These are phyloP conservation scores for Panurus biarmicus DNA, from an alignment of 2,113 vertebrate species.

Conservation along the genomic window DNA sequence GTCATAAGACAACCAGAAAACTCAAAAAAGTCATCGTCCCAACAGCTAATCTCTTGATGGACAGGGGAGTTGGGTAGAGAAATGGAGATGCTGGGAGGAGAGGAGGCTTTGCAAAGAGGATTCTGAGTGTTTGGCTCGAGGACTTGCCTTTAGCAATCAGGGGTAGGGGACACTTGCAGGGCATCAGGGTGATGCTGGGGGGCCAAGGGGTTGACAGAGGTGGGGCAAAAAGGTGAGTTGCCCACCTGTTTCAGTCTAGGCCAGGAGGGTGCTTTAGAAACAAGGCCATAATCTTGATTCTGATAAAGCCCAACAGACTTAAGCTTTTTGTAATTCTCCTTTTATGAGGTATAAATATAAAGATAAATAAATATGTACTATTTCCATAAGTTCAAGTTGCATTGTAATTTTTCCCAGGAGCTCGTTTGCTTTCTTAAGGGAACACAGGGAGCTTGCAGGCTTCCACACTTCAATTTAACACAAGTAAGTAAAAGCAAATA, in stretches of 20 bases:
- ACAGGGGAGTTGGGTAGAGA: neutral
- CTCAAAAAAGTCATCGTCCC: fast-evolving
- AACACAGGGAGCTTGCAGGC: neutral
- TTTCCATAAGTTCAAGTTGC: neutral
- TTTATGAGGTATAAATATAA: neutral
- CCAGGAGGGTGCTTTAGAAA: neutral
- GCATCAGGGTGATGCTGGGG: neutral
- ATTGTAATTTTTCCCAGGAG: neutral
- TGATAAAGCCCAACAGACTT: neutral
- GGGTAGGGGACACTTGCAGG: neutral
- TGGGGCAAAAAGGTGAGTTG: neutral
- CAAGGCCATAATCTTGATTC: neutral
- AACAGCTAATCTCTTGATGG: neutral
- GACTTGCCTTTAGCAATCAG: neutral
- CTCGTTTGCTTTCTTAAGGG: neutral
- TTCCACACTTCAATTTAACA: neutral
- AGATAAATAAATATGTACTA: neutral
- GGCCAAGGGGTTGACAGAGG: neutral
- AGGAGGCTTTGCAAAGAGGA: neutral
- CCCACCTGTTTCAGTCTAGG: fast-evolving
- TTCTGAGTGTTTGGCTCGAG: neutral
- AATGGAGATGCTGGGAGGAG: neutral
- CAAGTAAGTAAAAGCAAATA: neutral
- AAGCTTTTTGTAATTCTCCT: neutral
- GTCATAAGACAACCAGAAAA: neutral